Conservation (phyloP, 2,888 invertebrate species). For the Aquatica leii region DNA sequence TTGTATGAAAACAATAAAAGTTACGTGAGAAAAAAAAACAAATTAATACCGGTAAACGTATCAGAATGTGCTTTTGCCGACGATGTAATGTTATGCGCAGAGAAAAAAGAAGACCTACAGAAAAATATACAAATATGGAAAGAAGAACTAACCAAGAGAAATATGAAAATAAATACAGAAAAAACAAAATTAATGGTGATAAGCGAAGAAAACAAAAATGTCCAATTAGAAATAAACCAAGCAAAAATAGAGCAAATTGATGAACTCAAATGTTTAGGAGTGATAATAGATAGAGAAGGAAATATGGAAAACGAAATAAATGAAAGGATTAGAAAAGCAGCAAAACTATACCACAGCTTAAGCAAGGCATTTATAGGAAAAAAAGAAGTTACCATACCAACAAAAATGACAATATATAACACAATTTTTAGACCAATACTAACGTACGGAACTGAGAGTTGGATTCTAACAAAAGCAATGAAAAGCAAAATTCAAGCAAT, state of each 20-base stretch:
- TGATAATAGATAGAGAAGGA: constrained; percentile 14
- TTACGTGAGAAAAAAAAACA: constrained; percentile 8
- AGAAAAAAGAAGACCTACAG: background rate
- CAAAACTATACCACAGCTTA: constrained; percentile 18
- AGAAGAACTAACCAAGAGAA: background rate
- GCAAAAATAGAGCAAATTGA: constrained; percentile 11
- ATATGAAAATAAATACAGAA: constrained; percentile 4
- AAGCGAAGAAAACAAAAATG: background rate
- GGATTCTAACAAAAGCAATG: constrained; percentile 21
- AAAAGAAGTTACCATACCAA: constrained; percentile 22
- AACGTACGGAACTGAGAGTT: constrained; percentile 31
- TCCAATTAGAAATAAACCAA: constrained; percentile 8
- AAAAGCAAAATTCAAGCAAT: constrained; percentile 35
- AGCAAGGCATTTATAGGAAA: constrained; percentile 23
- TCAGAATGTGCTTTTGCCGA: constrained; percentile 9
- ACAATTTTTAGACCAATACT: constrained; percentile 30
- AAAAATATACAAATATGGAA: constrained; percentile 1
- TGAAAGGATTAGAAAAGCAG: constrained; percentile 19
- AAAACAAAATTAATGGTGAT: constrained; percentile 15
- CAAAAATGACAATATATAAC: constrained; percentile 28
- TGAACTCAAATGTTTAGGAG: constrained; percentile 21
- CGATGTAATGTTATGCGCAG: background rate
- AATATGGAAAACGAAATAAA: constrained; percentile 18
- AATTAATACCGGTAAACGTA: constrained; percentile 1
- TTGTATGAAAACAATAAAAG: constrained; percentile 8